Conservation (phyloP, 2,797 vertebrate species). For the Lithobates sylvaticus region DNA sequence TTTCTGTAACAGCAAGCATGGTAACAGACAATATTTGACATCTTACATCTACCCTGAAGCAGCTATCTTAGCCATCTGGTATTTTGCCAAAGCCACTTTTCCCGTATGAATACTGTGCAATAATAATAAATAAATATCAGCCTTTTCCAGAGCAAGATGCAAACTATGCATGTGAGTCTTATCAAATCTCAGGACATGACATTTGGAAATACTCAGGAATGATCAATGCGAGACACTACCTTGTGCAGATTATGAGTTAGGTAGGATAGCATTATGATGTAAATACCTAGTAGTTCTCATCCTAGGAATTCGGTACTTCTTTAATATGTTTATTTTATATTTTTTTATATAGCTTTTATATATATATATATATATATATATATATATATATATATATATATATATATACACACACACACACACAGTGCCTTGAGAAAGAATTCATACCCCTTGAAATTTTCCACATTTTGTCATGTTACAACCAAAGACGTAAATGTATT, state of each 20-base stretch:
- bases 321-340: no score
- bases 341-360: no score
- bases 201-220: constrained; percentile 53
- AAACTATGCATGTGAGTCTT: constrained; percentile 46
- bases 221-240: constrained; percentile 44
- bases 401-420: no score
- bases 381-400: no score
- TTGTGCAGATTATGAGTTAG: constrained; percentile 41
- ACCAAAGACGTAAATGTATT: no score
- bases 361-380: no score
- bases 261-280: constrained; percentile 21
- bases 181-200: constrained; percentile 57
- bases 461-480: no score
- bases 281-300: constrained; percentile 1
- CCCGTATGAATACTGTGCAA: constrained; percentile 51
- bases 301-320: neutral
- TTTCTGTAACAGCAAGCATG: neutral
- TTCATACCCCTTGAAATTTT: no score
- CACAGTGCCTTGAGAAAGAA: no score
- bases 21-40: constrained; percentile 50
- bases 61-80: constrained; percentile 57
- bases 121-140: constrained; percentile 63
- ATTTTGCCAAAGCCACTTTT: constrained; percentile 49
- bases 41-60: constrained; percentile 44
- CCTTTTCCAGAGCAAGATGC: constrained; percentile 53